Evolutionary conservation across 2,113 vertebrate species (phyloP), one percentile per base, ranked within the genome.

Genomic region (Labeo rohita): DNA sequence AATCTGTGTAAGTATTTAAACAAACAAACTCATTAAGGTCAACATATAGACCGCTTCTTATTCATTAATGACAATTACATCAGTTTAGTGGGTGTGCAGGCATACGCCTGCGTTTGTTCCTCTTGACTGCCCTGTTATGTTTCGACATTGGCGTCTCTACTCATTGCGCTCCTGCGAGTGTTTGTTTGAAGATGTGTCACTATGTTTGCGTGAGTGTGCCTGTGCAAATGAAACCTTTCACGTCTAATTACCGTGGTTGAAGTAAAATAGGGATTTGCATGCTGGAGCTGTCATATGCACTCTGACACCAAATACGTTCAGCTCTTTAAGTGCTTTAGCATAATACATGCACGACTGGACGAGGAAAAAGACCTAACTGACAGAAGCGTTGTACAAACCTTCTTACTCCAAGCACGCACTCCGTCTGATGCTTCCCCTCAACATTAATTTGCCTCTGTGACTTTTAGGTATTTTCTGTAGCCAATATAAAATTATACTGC

Each of bases 151-250:
- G 54, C n/a, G 3, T 43, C 77, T 81, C 61, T 49, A 28, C 18
- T 83, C 49, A 70, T 21, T 50, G 36, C 45, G 52, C 49, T 73
- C 50, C 18, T 15, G 6, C 23, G 21, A 84, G n/a, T 74, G 66
- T 84, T 84, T 84, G 82, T 59, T 74, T 84, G 82, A 84, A 84
- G 82, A 84, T 45, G 50, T 59, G 50, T 74, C 82, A 73, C 73
- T 68, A 84, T 73, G 68, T 84, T 84, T 59, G 50, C 21, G 21
- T 28, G 68, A 84, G 50, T 43, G 68, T 73, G 50, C 82, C 36
- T 72, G 66, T 45, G 68, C 68, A 84, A 83, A 73, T 59, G 16
- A 56, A 84, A 84, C 68, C 82, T 72, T 84, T 84, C 82, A 28
- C 3, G 68, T 74, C 66, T 54, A 84, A 84, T 73, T 73, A 59